These are phyloP conservation scores for Chloropsis hardwickii DNA, from an alignment of 2,113 vertebrate genomes.

Conservation along the genomic window DNA sequence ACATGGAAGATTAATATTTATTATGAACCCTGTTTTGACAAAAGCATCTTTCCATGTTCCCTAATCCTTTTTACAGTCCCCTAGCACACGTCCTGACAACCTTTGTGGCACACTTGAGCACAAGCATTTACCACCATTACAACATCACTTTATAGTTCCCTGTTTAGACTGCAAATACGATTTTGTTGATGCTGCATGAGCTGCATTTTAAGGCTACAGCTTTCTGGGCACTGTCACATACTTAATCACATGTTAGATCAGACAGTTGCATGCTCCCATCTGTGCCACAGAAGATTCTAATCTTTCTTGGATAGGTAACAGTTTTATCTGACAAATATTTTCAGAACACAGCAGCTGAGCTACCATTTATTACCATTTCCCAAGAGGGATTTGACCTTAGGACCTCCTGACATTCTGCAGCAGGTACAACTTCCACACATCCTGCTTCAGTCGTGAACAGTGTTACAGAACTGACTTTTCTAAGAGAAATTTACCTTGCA, in stretches of 20 bases:
- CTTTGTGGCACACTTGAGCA: background rate
- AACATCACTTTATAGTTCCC: background rate
- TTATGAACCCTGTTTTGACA: background rate
- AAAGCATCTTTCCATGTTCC: background rate
- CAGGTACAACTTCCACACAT: constrained; percentile 2
- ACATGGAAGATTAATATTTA: background rate
- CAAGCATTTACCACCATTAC: background rate
- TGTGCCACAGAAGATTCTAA: constrained; percentile 50
- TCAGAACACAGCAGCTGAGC: constrained; percentile 41
- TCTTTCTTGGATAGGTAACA: constrained; percentile 44
- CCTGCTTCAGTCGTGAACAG: background rate
- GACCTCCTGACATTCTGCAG: constrained; percentile 26
- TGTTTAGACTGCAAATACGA: background rate
- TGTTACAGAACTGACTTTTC: background rate
- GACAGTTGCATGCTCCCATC: constrained; percentile 23
- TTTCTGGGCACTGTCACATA: constrained; percentile 31
- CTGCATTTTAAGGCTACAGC: constrained; percentile 14
- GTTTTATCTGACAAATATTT: constrained; percentile 60
- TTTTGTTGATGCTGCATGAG: background rate
- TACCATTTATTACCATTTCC: constrained; percentile 57
- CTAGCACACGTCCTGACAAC: background rate
- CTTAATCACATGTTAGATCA: constrained; percentile 44
- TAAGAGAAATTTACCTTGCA: constrained; percentile 22
- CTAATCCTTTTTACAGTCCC: background rate
- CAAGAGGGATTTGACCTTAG: constrained; percentile 28